Conservation (phyloP, 2,888 invertebrate species). For the Cerastis leucographa region DNA sequence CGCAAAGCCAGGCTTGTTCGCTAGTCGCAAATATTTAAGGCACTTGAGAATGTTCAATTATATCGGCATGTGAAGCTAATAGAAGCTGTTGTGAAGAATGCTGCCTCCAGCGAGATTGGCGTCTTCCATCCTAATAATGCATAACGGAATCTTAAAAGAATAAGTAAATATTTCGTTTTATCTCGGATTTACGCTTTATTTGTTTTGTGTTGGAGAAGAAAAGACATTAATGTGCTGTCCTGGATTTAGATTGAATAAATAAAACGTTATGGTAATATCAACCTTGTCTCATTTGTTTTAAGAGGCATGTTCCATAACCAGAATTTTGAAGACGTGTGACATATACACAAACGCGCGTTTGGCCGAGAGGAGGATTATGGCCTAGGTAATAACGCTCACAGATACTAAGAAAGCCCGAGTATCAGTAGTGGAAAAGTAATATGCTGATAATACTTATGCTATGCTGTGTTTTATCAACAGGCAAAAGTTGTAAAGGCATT, state of each 20-base stretch:
- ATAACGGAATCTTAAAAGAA: constrained; percentile 68
- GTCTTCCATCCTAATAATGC: constrained; percentile 73
- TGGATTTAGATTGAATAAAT: neutral
- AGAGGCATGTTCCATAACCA: neutral
- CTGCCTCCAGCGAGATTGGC: constrained; percentile 75
- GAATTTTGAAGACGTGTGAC: neutral
- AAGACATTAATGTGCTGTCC: neutral
- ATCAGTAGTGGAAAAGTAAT: neutral
- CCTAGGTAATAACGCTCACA: neutral
- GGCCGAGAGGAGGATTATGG: neutral
- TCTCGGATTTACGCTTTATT: constrained; percentile 26
- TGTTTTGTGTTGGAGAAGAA: constrained; percentile 9
- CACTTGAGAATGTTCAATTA: constrained; percentile 83
- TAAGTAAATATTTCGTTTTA: constrained; percentile 48
- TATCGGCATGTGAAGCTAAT: constrained; percentile 77
- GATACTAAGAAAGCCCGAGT: neutral
- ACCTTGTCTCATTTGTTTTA: neutral
- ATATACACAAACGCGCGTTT: neutral
- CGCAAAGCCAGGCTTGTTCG: constrained; percentile 35
- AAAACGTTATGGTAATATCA: neutral
- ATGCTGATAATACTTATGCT: neutral
- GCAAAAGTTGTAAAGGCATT: neutral
- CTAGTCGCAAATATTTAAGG: constrained; percentile 77
- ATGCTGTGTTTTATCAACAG: neutral
- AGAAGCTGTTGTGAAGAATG: constrained; percentile 75